Evolutionary conservation across 2,113 vertebrate genomes (phyloP), one percentile per base, ranked within the genome.

Genomic region (Thymallus thymallus): DNA sequence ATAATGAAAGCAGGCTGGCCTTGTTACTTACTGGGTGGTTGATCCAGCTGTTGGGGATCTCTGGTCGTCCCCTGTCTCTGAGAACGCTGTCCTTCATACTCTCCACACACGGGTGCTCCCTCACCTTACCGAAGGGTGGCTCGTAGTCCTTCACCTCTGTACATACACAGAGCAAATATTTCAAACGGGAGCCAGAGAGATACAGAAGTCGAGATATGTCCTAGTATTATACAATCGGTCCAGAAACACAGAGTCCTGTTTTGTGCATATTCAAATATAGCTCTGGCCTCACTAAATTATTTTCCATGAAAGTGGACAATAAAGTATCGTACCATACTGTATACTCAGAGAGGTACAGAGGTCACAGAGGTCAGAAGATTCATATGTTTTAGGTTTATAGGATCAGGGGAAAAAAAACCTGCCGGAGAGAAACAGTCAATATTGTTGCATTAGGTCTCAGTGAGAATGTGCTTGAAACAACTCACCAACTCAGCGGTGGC

Each of bases 31-130:
- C 98, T 84, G 93, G 91, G 86, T 99, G 98, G 82, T 88, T 96
- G 62, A 93, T 92, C 98, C 98, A 99, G 86, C 92, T 94, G 91
- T 89, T 92, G 60, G 95, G 96, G 61, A 99, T 96, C 87, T 98
- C 96, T 0, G 97, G 98, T 65, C 98, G 86, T 60, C 95, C 96
- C 87, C 94, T 84, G 86, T 99, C 97, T 87, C 97, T 86, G 62
- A 99, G 87, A 30, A 99, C 96, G 0, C 94, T 98, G 91, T 99
- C 98, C 91, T 99, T 99, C 98, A 99, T 99, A 88, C 97, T 99
- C 82, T 99, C 97, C 0, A 99, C 96, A 68, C 98, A 99, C 1
- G 97, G 97, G 76, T 99, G 95, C 73, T 98, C 96, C 84, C 96
- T 90, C 79, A 98, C 93, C 86, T 97, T 98, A 71, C 97, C 97